Percentiles rank a stretch among this genome's conserved stretches.
These are phyloP conservation scores for Macropodus opercularis DNA, from an alignment of 2,797 vertebrate species.

Conservation along the genomic window DNA sequence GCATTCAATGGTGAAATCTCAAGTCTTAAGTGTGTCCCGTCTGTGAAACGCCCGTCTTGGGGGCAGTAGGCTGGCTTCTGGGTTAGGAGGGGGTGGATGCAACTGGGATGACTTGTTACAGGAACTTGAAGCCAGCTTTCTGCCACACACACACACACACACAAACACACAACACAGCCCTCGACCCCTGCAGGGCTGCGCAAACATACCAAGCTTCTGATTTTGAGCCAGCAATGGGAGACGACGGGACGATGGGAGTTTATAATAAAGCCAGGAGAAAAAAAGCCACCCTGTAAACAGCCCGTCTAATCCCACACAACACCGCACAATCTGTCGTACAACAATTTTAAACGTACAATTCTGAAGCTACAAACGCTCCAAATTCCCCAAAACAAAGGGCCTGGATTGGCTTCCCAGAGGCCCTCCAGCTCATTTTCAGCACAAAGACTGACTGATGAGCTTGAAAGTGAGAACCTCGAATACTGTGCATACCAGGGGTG, in stretches of 20 bases:
- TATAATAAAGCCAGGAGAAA: background rate
- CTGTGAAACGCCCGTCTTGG: slow-evolving; percentile 46
- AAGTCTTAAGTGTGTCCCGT: slow-evolving; percentile 42
- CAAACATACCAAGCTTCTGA: slow-evolving; percentile 7
- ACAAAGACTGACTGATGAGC: slow-evolving; percentile 25
- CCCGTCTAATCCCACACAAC: background rate
- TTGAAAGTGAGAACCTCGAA: slow-evolving; percentile 18
- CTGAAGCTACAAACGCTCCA: background rate
- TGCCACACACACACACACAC: slow-evolving; percentile 23
- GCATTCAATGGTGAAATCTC: slow-evolving; percentile 3
- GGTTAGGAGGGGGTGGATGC: slow-evolving; percentile 41
- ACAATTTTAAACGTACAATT: background rate
- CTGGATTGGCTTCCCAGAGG: background rate
- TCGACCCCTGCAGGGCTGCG: slow-evolving; percentile 22
- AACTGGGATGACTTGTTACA: slow-evolving; percentile 60
- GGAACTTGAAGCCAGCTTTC: slow-evolving; percentile 40
- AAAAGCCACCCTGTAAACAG: background rate
- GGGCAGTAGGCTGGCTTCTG: slow-evolving; percentile 46
- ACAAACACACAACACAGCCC: slow-evolving; percentile 24
- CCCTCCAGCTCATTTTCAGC: slow-evolving; percentile 24
- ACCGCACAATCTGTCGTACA: background rate
- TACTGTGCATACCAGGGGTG: slow-evolving; percentile 1
- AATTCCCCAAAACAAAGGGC: background rate
- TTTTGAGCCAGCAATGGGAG: slow-evolving; percentile 5
- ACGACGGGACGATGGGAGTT: background rate